phyloP scores from a whole-genome alignment of 2,797 vertebrate genomes.

The Meda fulgida region DNA sequence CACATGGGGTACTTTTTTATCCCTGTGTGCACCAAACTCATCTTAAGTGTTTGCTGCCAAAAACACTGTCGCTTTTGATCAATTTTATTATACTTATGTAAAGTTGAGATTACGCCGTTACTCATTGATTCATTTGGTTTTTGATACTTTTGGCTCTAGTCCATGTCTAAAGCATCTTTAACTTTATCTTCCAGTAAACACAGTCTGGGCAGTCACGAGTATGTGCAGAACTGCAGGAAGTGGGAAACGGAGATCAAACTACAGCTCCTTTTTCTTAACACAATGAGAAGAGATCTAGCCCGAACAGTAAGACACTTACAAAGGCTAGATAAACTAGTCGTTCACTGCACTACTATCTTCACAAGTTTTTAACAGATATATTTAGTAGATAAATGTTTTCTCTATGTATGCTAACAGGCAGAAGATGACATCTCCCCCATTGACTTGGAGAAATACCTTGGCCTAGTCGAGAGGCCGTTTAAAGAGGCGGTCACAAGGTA shows the following conservation, averaged over 20 bases:
- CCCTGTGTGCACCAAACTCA: too few relatives aligned
- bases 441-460: constrained; percentile 87
- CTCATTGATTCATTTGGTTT: neutral
- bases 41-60: too few relatives aligned
- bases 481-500: constrained; percentile 93
- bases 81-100: neutral
- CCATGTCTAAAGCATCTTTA: constrained; percentile 36
- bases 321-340: neutral
- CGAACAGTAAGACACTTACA: constrained; percentile 83
- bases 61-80: neutral
- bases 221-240: constrained; percentile 96
- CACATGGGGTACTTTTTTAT: too few relatives aligned
- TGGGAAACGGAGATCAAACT: constrained; percentile 96
- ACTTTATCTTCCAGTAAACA: constrained; percentile 82
- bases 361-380: neutral
- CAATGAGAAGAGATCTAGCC: constrained; percentile 87
- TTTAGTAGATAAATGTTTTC: neutral
- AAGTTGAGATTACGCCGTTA: neutral
- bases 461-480: constrained; percentile 89
- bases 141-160: neutral
- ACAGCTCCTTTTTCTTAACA: constrained; percentile 85
- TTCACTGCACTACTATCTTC: neutral
- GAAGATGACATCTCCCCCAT: constrained; percentile 86
- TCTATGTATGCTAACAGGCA: constrained; percentile 71
- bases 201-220: constrained; percentile 94